Conservation (phyloP, 2,113 vertebrate genomes). For the Centrocercus urophasianus region DNA sequence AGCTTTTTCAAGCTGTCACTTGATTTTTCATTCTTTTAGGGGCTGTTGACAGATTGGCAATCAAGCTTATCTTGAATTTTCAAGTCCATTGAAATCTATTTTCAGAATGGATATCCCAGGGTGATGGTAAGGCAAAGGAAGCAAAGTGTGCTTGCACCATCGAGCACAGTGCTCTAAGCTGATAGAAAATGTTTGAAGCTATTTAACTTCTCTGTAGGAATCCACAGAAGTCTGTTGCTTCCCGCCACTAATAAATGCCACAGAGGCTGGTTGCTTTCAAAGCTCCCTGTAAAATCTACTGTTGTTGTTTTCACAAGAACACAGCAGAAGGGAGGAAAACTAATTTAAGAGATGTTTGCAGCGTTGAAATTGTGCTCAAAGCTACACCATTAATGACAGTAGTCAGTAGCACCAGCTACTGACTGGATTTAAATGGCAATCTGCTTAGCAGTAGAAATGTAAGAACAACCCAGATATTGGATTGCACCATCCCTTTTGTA, state of each 20-base stretch:
- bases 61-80: constrained; percentile 35
- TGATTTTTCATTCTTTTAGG: not conserved
- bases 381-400: not conserved
- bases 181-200: constrained; percentile 48
- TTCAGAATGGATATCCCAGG: constrained; percentile 31
- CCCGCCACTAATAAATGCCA: not conserved
- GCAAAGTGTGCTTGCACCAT: constrained; percentile 20
- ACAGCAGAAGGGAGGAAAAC: not conserved
- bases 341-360: constrained; percentile 41
- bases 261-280: not conserved
- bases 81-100: constrained; percentile 43
- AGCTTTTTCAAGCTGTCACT: not conserved
- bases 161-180: constrained; percentile 27
- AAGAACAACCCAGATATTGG: not conserved
- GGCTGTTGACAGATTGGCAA: constrained; percentile 35
- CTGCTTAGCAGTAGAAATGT: not conserved
- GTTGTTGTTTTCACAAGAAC: not conserved
- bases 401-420: constrained; percentile 14
- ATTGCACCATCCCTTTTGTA: not conserved
- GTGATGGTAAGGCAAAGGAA: constrained; percentile 33
- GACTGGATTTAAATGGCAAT: not conserved
- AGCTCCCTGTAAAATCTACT: not conserved
- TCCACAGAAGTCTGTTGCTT: constrained; percentile 23
- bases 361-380: constrained; percentile 25
- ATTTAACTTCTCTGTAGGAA: constrained; percentile 59